phyloP scores from a whole-genome alignment of 2,113 vertebrate genomes.

The Malurus melanocephalus region DNA sequence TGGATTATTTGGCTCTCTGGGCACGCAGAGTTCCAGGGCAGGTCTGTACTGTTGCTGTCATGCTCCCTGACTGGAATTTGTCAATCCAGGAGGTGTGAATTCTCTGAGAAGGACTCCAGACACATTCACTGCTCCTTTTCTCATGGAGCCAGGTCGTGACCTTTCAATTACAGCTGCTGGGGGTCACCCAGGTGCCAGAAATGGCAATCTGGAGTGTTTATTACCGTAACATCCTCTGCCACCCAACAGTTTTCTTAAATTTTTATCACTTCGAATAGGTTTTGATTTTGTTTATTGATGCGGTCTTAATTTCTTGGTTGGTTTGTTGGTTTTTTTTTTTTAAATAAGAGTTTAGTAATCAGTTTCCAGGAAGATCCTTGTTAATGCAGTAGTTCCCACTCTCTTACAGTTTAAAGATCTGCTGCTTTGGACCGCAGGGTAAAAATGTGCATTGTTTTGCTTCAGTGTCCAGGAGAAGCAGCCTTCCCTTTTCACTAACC shows the following conservation, averaged over 20 bases:
- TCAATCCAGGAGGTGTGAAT: neutral
- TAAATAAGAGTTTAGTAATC: neutral
- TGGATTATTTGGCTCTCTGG: neutral
- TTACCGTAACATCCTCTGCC: neutral
- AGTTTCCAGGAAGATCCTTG: neutral
- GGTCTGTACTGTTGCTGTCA: neutral
- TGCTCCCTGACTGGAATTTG: neutral
- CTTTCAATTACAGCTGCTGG: neutral
- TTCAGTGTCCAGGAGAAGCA: neutral
- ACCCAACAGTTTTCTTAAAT: neutral
- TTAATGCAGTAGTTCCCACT: neutral
- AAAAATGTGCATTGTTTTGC: neutral
- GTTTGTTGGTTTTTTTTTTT: neutral
- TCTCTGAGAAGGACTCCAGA: neutral
- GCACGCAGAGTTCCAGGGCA: fast-evolving
- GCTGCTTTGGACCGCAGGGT: neutral
- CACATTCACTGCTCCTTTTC: neutral
- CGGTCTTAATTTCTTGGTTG: neutral
- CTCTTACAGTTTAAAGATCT: neutral
- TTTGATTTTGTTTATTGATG: neutral
- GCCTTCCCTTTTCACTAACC: neutral
- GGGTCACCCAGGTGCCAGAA: neutral
- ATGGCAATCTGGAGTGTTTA: neutral
- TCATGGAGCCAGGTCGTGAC: neutral
- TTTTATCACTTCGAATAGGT: neutral